These are phyloP conservation scores for Brotula barbata DNA, from an alignment of 2,797 vertebrate species.

Conservation along the genomic window DNA sequence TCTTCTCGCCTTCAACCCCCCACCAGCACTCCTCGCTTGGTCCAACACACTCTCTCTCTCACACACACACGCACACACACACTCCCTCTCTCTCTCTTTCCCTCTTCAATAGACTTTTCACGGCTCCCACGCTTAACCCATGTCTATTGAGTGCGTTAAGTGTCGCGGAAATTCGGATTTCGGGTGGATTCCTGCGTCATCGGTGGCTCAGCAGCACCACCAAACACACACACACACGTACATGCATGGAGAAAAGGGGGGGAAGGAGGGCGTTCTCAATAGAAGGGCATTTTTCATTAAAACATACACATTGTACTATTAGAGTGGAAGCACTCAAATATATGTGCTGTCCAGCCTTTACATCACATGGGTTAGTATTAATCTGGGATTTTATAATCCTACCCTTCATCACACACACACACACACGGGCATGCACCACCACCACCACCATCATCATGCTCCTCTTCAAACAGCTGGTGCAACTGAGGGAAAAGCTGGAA, in stretches of 20 bases:
- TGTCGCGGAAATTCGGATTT: slow-evolving; percentile 54
- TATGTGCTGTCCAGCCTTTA: slow-evolving; percentile 28
- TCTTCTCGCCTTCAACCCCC: slow-evolving; percentile 41
- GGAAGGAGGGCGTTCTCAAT: slow-evolving; percentile 34
- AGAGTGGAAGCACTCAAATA: slow-evolving; percentile 7
- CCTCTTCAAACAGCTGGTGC: slow-evolving; percentile 53
- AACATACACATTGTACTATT: slow-evolving; percentile 30
- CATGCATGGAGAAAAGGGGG: not conserved
- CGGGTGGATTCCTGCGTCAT: slow-evolving; percentile 52
- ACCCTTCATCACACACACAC: not conserved
- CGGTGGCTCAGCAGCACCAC: slow-evolving; percentile 41
- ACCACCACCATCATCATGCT: not conserved
- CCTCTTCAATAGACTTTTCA: slow-evolving; percentile 42
- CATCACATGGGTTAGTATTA: slow-evolving; percentile 45
- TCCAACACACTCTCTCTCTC: slow-evolving; percentile 10
- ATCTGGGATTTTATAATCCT: slow-evolving; percentile 50
- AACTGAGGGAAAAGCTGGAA: slow-evolving; percentile 27
- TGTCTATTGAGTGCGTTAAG: slow-evolving; percentile 40
- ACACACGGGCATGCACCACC: not conserved
- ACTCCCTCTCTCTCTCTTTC: slow-evolving; percentile 16
- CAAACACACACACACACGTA: slow-evolving; percentile 3
- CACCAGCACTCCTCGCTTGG: slow-evolving; percentile 42
- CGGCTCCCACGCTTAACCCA: slow-evolving; percentile 55
- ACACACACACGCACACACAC: slow-evolving; percentile 3
- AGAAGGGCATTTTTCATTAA: slow-evolving; percentile 51